Conservation (phyloP, 2,888 invertebrate genomes). For the Ophonus ardosiacus region DNA sequence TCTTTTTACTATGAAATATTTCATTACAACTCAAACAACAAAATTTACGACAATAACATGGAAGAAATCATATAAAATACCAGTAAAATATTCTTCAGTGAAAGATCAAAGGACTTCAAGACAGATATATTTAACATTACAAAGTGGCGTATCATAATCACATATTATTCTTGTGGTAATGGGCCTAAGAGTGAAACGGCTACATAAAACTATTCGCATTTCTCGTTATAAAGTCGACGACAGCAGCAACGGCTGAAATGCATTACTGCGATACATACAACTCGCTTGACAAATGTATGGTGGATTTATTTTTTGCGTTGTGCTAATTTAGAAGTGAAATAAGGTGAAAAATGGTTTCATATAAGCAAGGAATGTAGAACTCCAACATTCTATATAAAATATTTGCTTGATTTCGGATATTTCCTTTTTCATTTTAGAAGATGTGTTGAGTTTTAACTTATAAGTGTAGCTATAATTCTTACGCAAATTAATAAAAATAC, state of each 20-base stretch:
- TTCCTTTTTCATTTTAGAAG: too few relatives aligned
- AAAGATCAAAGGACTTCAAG: conserved; percentile 3
- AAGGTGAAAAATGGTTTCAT: conserved; percentile 28
- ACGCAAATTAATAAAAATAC: too few relatives aligned
- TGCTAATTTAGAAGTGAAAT: conserved; percentile 17
- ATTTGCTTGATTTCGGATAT: background rate
- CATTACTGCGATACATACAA: conserved; percentile 23
- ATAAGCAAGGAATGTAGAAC: conserved; percentile 22
- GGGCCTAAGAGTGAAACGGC: conserved; percentile 25
- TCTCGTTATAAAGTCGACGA: background rate
- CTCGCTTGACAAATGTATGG: conserved; percentile 37
- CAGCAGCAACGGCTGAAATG: conserved; percentile 5
- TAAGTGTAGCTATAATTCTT: too few relatives aligned
- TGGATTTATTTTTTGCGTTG: conserved; percentile 24
- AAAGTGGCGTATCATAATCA: conserved; percentile 23
- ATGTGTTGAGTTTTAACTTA: too few relatives aligned
- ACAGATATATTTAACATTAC: conserved; percentile 22
- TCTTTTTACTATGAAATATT: background rate
- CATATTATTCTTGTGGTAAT: conserved; percentile 2
- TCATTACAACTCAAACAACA: background rate
- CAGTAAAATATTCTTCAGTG: background rate
- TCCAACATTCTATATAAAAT: conserved; percentile 16
- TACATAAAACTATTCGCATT: conserved; percentile 31
- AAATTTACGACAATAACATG: background rate
- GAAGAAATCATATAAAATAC: background rate